Percentiles rank a stretch among this genome's conserved stretches.
phyloP scores from a whole-genome alignment of 2,888 invertebrate species.

The Andrena hattorfiana region DNA sequence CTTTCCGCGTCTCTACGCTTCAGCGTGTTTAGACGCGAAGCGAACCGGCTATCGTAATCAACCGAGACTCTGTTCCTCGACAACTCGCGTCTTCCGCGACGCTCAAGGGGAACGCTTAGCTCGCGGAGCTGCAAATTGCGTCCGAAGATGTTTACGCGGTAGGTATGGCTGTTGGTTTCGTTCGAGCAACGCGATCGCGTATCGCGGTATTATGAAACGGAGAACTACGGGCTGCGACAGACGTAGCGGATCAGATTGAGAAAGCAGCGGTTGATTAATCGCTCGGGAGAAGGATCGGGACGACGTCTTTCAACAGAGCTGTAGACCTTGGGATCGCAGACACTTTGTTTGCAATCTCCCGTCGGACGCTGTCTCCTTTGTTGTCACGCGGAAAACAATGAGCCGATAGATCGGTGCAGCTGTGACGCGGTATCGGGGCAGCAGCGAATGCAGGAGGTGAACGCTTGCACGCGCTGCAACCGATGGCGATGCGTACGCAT shows the following conservation, averaged over 20 bases:
- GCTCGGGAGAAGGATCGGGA: not conserved
- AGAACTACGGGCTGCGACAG: not conserved
- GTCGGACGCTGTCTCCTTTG: not conserved
- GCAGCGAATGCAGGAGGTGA: constrained; percentile 49
- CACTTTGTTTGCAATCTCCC: constrained; percentile 3
- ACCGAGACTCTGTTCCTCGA: not conserved
- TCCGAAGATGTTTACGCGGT: not conserved
- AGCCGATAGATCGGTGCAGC: constrained; percentile 66
- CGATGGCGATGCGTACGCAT: not conserved
- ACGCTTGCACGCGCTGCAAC: constrained; percentile 41
- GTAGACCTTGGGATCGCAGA: not conserved
- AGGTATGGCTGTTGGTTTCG: not conserved
- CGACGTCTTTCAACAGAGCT: not conserved
- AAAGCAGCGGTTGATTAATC: constrained; percentile 5
- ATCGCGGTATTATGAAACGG: constrained; percentile 8
- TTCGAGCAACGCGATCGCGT: not conserved
- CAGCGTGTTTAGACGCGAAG: not conserved
- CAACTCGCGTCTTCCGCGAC: not conserved
- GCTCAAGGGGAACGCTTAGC: not conserved
- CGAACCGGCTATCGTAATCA: not conserved
- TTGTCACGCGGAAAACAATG: not conserved
- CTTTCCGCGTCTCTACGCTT: not conserved
- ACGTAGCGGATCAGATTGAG: not conserved
- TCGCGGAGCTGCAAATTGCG: not conserved
- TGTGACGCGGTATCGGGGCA: constrained; percentile 72